Evolutionary conservation across 2,888 invertebrate species (phyloP).

Genomic region (Mythimna vitellina): DNA sequence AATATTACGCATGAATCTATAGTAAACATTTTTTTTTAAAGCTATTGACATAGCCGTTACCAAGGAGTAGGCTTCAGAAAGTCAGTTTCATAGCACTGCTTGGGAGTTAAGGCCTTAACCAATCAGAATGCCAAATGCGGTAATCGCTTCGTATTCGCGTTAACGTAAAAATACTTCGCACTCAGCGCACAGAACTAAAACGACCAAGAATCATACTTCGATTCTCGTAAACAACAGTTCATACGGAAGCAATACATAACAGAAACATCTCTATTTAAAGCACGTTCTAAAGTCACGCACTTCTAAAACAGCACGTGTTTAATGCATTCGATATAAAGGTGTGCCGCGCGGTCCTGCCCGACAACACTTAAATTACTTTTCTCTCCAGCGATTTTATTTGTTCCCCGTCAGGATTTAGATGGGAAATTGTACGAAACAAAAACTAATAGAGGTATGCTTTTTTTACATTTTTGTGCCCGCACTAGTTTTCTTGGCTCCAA

Average conservation of each 20-base stretch:
- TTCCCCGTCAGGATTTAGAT: conserved; percentile 62
- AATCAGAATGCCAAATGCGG: no score
- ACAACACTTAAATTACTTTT: conserved; percentile 75
- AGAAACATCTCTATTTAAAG: conserved; percentile 40
- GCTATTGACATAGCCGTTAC: no score
- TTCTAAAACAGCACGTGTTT: conserved; percentile 64
- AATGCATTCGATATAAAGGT: conserved; percentile 74
- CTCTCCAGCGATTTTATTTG: conserved; percentile 66
- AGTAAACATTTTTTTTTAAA: no score
- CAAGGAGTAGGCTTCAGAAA: no score
- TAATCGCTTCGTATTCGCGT: no score
- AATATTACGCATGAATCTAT: no score
- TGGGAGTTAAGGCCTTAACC: no score
- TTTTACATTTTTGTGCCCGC: conserved; percentile 48
- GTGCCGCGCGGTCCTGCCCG: conserved; percentile 67
- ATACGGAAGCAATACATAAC: conserved; percentile 33
- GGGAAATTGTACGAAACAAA: conserved; percentile 66
- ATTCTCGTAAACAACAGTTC: conserved; percentile 10
- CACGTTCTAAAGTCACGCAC: conserved; percentile 62
- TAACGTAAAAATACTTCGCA: no score
- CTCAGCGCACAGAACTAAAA: conserved; percentile 3
- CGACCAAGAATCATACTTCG: conserved; percentile 11
- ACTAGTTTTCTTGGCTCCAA: conserved; percentile 58
- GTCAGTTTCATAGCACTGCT: no score
- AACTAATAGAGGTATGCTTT: conserved; percentile 59